Evolutionary conservation across 2,797 vertebrate genomes (phyloP), one percentile per base, ranked within the genome.

Genomic region (Hafferia zeledoni): DNA sequence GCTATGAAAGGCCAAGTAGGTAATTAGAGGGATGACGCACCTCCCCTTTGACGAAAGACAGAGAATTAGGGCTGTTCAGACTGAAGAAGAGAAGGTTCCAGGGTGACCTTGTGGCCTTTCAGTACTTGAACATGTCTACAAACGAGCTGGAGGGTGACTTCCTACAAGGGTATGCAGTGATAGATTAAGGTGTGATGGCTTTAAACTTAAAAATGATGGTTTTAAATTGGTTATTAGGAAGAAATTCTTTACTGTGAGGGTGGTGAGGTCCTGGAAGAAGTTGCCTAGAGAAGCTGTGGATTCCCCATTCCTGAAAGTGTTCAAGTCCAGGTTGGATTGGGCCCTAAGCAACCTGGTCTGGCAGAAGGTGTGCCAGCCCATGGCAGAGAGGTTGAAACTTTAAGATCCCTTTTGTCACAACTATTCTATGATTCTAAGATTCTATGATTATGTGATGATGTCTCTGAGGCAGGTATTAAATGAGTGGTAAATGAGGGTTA

Each of bases 401-500:
- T 41, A 68, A 41, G 14, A 6, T 18, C 5, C 4, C 11, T 46
- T 80, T 67, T 17, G 57, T 46, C 33, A 27, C 10, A 59, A 27
- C 1, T 8, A 33, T 0, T 0, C 15, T 59, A 41, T 67, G 20
- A 59, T 44, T 72, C 13, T 59, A 14, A 59, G 20, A 52, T 44
- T 72, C 16, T 65, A 8, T 37, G n/a, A 72, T 44, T 44, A 0
- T 0, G 7, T 39, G 23, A 3, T 46, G 13, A 39, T n/a, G 5
- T 43, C 56, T 52, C 18, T 35, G 53, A 80, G 31, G 39, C 5
- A 76, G 12, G 2, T 63, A 46, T 57, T 47, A 82, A 70, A 52
- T 8, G 11, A 63, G 8, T 69, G 3, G 11, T 50, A 63, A 46
- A 11, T 2, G 3, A 28, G 4, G 8, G 2, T 59, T 82, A 35